Percentiles rank a stretch among this genome's conserved stretches.
phyloP scores from a whole-genome alignment of 2,797 vertebrate species.

The Sarcophilus harrisii region DNA sequence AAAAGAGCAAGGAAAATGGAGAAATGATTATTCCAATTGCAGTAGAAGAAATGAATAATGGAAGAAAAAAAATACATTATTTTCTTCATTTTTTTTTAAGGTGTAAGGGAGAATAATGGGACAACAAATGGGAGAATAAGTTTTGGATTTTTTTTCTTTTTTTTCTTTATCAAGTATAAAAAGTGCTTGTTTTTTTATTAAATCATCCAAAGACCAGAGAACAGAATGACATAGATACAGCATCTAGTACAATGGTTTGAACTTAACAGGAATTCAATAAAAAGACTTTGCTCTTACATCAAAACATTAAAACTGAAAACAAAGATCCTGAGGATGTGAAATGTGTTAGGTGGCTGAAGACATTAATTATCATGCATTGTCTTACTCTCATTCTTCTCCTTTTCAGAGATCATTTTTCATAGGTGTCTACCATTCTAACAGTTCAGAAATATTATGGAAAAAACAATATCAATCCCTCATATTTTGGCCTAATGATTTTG shows the following conservation, averaged over 20 bases:
- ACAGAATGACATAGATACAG: not conserved
- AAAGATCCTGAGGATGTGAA: not conserved
- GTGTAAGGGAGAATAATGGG: not conserved
- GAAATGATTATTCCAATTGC: not conserved
- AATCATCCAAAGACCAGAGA: not conserved
- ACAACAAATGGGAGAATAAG: not conserved
- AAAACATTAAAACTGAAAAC: not conserved
- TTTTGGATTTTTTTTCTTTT: not conserved
- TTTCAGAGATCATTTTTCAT: not conserved
- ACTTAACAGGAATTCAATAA: not conserved
- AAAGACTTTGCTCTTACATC: not conserved
- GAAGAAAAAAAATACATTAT: not conserved
- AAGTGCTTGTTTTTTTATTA: not conserved
- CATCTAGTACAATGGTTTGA: not conserved
- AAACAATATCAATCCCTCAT: not conserved
- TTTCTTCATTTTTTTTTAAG: not conserved
- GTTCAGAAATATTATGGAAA: not conserved
- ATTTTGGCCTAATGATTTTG: not conserved
- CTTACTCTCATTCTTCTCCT: not conserved
- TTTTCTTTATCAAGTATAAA: not conserved
- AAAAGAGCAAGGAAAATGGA: not conserved
- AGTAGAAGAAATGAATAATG: not conserved
- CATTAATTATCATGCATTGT: not conserved
- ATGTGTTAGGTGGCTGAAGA: not conserved
- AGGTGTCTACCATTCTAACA: not conserved